Evolutionary conservation across 2,797 vertebrate genomes (phyloP), one percentile per base, ranked within the genome.

Genomic region (Spinibarbus caldwelli): DNA sequence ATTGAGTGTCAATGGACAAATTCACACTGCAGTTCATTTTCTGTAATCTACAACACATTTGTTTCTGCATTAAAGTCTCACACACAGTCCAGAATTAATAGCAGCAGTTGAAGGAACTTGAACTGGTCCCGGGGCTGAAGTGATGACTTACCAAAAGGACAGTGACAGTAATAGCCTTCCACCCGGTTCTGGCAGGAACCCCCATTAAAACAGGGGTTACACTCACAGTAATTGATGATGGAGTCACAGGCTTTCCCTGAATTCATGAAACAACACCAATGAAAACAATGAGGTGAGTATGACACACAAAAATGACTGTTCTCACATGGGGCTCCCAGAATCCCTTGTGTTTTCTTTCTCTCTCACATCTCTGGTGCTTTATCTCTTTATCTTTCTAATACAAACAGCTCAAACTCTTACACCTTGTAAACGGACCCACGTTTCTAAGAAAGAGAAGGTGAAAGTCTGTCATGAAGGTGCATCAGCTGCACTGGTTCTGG

Each of bases 131-230:
- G 91, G 86, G 36, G 64, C 82, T 66, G 82, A 82, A 83, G 83
- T 87, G 12, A 92, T 77, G 92, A 97, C 98, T 99, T 91, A 99
- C 98, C 98, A 11, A 99, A 99, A 14, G 97, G 95, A 93, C 98
- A 99, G 87, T 98, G 97, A 92, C 98, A 99, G 90, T 96, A 97
- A 93, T 99, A 99, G 34, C 97, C 96, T 86, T 99, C 97, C 93
- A 97, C 91, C 7, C 96, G 96, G n/a, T 96, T 99, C 90, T 98
- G 97, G 94, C 98, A 99, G 93, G 98, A 98, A 1, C 97, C 98
- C 49, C 97, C 97, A 86, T 99, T 99, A 95, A 99, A 99, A 94
- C 98, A 99, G 14, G 98, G 98, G 92, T 97, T 99, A 95, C 98
- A 99, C 90, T 98, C 98, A 94, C 98, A 99, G 94, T 99, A 96